phyloP scores from a whole-genome alignment of 2,888 invertebrate genomes.

The Tribolium freemani region DNA sequence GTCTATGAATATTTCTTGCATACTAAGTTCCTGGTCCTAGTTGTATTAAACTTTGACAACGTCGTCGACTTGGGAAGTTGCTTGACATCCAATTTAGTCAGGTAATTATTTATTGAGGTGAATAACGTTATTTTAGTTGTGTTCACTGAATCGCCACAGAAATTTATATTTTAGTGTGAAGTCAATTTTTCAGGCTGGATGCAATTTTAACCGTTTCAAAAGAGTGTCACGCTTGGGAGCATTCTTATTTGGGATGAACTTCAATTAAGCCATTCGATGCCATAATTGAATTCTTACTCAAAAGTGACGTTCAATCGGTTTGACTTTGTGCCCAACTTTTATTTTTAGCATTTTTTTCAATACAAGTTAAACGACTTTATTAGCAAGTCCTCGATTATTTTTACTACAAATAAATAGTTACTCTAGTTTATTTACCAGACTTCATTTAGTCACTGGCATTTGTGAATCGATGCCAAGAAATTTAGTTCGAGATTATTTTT shows the following conservation, averaged over 20 bases:
- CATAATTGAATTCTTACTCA: slow-evolving; percentile 40
- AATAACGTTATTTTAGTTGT: neutral
- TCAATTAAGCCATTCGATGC: slow-evolving; percentile 30
- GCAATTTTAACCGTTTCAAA: slow-evolving; percentile 27
- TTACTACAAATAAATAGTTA: too few species aligned
- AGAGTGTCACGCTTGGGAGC: slow-evolving; percentile 29
- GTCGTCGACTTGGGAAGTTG: too few species aligned
- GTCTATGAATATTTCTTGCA: slow-evolving; percentile 10
- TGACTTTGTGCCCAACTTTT: too few species aligned
- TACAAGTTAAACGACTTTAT: too few species aligned
- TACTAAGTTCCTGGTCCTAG: neutral
- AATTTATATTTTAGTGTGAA: slow-evolving; percentile 30
- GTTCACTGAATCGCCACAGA: neutral
- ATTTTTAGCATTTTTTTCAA: too few species aligned
- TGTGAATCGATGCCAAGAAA: neutral
- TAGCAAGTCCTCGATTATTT: too few species aligned
- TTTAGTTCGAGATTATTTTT: neutral
- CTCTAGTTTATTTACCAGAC: too few species aligned
- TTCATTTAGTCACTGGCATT: too few species aligned
- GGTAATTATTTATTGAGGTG: neutral
- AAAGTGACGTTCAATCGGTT: slow-evolving; percentile 1
- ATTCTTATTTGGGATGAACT: slow-evolving; percentile 33
- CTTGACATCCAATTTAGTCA: neutral
- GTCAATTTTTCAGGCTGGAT: slow-evolving; percentile 38
- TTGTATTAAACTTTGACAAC: slow-evolving; percentile 10